A percentile compares a stretch with the other conserved stretches of the same genome.
Conservation (phyloP, 2,797 vertebrate genomes). For the Xerus rutilus region DNA sequence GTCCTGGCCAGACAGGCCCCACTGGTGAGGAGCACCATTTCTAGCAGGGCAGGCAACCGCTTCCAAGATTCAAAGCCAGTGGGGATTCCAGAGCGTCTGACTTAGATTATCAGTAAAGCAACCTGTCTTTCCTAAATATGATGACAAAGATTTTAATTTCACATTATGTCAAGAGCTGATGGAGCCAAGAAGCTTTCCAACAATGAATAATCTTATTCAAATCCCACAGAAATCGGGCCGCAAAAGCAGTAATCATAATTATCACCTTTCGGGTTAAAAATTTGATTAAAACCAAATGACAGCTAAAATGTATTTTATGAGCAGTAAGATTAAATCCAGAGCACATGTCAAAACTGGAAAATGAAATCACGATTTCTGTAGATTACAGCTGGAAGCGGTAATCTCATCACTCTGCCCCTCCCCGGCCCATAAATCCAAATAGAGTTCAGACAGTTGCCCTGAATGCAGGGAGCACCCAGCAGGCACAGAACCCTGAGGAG, state of each 20-base stretch:
- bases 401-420: conserved; percentile 39
- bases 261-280: conserved; percentile 61
- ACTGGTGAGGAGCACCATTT: not conserved
- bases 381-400: conserved; percentile 32
- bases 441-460: not conserved
- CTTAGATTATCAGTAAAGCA: conserved; percentile 23
- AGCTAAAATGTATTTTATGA: conserved; percentile 58
- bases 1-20: not conserved
- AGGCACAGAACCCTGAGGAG: not conserved
- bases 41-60: not conserved
- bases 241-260: conserved; percentile 43
- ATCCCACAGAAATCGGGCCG: conserved; percentile 31
- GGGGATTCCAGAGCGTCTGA: not conserved
- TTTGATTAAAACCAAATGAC: conserved; percentile 77
- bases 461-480: not conserved
- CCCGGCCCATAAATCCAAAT: not conserved
- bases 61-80: conserved; percentile 23
- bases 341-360: conserved; percentile 42
- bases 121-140: not conserved
- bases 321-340: conserved; percentile 62
- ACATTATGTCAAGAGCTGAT: conserved; percentile 35
- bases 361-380: conserved; percentile 63
- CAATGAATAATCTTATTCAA: not conserved
- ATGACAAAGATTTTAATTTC: conserved; percentile 61
- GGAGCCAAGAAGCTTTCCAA: conserved; percentile 54